Base-by-base conservation (phyloP, 2,113 vertebrate species). In the Apteryx owenii region DNA sequence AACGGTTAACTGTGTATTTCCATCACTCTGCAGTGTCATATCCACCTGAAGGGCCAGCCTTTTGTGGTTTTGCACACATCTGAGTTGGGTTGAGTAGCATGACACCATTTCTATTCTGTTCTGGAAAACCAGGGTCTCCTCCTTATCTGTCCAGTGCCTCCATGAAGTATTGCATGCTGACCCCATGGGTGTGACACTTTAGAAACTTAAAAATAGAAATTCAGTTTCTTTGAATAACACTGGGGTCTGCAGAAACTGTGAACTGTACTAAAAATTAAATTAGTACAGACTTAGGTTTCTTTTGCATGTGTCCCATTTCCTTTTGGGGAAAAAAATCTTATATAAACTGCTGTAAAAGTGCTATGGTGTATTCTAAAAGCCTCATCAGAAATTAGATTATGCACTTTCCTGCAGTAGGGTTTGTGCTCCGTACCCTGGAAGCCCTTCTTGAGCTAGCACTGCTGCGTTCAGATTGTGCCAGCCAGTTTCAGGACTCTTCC, bases 41-140 rank as follows among this genome's bases (percentile, higher is more conserved):
- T 28, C 51, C 36, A 0, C 33, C 36, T 53, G 58, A 36, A 61
- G 71, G 48, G 23, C 13, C 77, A 42, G 19, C 71, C n/a, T 48
- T 82, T n/a, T 56, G 21, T 25, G 46, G 7, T 12, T 38, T 65
- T 69, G 71, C 62, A 10, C 7, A 29, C 20, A 44, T 65, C 50
- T 61, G 50, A 26, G 33, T n/a, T 56, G 53, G 5, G 13, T 0
- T 78, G 54, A 29, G 72, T 46, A 90, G 38, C 2, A 8, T 61
- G 62, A 62, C 0, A 9, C 60, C 61, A 5, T 70, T 81, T 70
- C 36, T n/a, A 0, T 16, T 36, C 8, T 2, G 28, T 56, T 48
- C 54, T 68, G 86, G 86, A 86, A 92, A 48, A 20, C 29, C 36
- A 80, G 79, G 38, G 42, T 81, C 85, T 36, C 82, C 15, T 83